Base-by-base conservation (phyloP, 1,140 invertebrate genomes). In the Meloidogyne hapla region DNA sequence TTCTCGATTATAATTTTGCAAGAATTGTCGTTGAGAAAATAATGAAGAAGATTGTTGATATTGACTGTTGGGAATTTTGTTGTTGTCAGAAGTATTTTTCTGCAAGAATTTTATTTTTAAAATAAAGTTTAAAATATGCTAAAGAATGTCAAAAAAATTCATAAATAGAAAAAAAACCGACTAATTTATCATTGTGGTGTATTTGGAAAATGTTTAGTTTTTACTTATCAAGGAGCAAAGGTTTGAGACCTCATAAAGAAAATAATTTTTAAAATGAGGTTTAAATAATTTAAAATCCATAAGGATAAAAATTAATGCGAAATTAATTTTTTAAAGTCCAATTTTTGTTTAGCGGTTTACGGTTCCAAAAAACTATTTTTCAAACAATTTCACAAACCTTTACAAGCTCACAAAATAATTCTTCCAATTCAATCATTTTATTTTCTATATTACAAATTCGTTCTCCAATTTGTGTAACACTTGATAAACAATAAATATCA, bases 381-480 rank as follows among this genome's bases (percentile, higher is more conserved):
- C 38, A 9, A n/a, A 21, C 66, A 68, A 10, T 42, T 21, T 10
- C 68, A n/a, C 67, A 3, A 33, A 64, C 71, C 48, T 63, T 26
- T 2, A 25, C 12, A 15, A 73, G 56, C 8, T 63, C 21, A n/a
- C 9, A 25, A n/a, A 73, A 64, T 23, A 73, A 61, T 21, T 73
- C 71, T 26, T 61, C 21, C 42, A 73, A 61, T 25, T 18, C 23
- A 63, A 61, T 38, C 71, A 73, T 40, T 61, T 73, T 73, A 33
- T 73, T 73, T 23, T 73, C 71, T n/a, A 73, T 38, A 15, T 23
- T 33, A 21, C 71, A 73, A 23, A 73, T 63, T 42, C 71, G 71
- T 61, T 73, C 71, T 13, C 71, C 71, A 26, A 73, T 73, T 73
- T 73, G 71, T 8, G 71, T 73, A 8, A 73, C 38, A 38, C 56